Conservation (phyloP, 1,140 invertebrate genomes). For the Dryas iulia region DNA sequence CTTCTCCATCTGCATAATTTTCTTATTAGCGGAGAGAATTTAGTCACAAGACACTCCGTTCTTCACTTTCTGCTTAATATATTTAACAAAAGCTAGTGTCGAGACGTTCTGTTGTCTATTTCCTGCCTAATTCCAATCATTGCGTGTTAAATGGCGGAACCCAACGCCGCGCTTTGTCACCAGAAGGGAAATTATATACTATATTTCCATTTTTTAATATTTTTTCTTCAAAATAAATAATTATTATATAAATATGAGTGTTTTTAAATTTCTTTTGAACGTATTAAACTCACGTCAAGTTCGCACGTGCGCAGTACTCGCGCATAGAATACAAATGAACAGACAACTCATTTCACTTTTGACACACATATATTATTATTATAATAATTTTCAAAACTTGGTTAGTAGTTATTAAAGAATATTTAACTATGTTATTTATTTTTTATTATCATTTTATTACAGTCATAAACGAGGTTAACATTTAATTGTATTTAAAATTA, state of each 20-base stretch:
- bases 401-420: background rate
- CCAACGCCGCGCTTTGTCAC: too few species aligned
- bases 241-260: conserved; percentile 50
- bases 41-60: too few species aligned
- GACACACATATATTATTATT: background rate
- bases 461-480: background rate
- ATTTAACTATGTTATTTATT: background rate
- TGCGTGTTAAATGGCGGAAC: too few species aligned
- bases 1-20: too few species aligned
- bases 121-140: too few species aligned
- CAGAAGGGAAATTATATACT: too few species aligned
- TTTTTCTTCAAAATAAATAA: background rate
- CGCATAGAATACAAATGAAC: conserved; percentile 36
- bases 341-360: conserved; percentile 32
- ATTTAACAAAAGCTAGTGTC: too few species aligned
- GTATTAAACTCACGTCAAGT: conserved; percentile 70
- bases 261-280: conserved; percentile 67
- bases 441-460: background rate
- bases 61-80: too few species aligned
- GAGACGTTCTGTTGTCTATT: too few species aligned
- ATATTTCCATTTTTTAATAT: background rate
- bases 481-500: too few species aligned
- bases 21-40: too few species aligned
- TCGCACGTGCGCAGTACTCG: conserved; percentile 58
- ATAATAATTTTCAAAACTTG: background rate